Base-by-base conservation (phyloP, 2,888 invertebrate genomes). In the Oscheius sp. region DNA sequence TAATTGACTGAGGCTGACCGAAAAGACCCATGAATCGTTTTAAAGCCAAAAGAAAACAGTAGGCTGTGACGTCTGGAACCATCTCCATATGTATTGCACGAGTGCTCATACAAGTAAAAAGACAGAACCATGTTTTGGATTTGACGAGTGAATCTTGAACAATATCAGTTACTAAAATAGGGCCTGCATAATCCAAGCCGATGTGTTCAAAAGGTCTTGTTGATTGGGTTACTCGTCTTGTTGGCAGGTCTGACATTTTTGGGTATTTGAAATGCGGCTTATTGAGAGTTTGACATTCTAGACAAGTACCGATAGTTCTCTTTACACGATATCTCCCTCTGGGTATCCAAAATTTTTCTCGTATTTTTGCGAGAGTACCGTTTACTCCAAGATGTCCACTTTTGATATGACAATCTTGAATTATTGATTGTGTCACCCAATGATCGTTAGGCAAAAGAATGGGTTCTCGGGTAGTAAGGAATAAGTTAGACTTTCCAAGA, bases 101-200 rank as follows among this genome's bases (percentile, higher is more conserved):
- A 38, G 86, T 87, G 0, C 86, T 76, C 0, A 87, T 85, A 78
- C 87, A 88, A 0, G 87, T 87, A 66, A 83, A 85, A 6, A 88
- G 38, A 12, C 77, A 74, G 14, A 87, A 77, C 82, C 44, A 28
- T 4, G 70, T 78, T 56, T 86, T 49, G 4, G 71, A 78, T 54
- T 86, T 61, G 24, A 5, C 20, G 20, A 3, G 22, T 44, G 17
- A 8, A 4, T 17, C 84, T n/a, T 68, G 28, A 17, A 1, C 22
- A 0, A 20, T 45, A 20, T 49, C 44, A 62, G 70, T 80, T 9
- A 86, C 65, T 30, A 61, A 71, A 14, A 87, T 47, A 0, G 87
- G 87, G 0, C 87, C 87, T 4, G 84, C 81, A 41, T 87, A 85
- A 54, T 87, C 87, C 0, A 87, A 50, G 9, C 85, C 86, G 20